These are phyloP conservation scores for Drosophila athabasca DNA, from an alignment of 1,140 invertebrate genomes.

Conservation along the genomic window DNA sequence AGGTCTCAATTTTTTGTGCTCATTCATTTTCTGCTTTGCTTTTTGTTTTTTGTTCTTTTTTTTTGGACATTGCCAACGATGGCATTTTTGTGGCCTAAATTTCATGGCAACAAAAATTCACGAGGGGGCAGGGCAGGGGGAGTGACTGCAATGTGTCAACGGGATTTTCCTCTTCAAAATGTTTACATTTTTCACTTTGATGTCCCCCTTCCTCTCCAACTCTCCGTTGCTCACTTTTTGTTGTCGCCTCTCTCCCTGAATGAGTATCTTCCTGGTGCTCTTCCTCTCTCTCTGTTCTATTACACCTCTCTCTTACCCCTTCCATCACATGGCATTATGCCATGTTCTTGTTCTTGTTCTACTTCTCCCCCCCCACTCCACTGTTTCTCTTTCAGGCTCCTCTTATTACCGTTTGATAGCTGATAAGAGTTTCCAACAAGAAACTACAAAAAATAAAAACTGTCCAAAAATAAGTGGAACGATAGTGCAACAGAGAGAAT, in stretches of 20 bases:
- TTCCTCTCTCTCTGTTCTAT: not conserved
- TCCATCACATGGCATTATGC: slow-evolving; percentile 19
- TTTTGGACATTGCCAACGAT: slow-evolving; percentile 75
- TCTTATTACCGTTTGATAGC: slow-evolving; percentile 47
- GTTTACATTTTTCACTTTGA: slow-evolving; percentile 74
- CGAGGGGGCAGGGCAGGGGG: not conserved
- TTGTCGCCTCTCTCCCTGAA: too few relatives aligned
- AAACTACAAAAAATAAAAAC: slow-evolving; percentile 11
- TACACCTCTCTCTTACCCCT: not conserved
- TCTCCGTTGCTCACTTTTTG: not conserved
- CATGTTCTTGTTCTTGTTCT: slow-evolving; percentile 3
- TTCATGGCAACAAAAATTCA: slow-evolving; percentile 42
- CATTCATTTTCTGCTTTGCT: slow-evolving; percentile 54
- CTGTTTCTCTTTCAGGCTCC: slow-evolving; percentile 9
- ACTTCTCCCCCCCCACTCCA: not conserved
- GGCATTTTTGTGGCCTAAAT: slow-evolving; percentile 80
- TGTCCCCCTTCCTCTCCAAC: slow-evolving; percentile 23
- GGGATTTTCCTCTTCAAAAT: slow-evolving; percentile 75
- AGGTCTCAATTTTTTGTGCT: slow-evolving; percentile 38
- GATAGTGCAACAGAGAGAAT: slow-evolving; percentile 26
- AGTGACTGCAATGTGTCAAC: slow-evolving; percentile 71
- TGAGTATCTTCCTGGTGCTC: not conserved
- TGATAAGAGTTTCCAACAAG: slow-evolving; percentile 33
- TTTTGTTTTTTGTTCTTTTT: slow-evolving; percentile 27
- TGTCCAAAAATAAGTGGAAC: slow-evolving; percentile 35